These are phyloP conservation scores for Steinernema khuongi DNA, from an alignment of 1,140 invertebrate genomes.

Conservation along the genomic window DNA sequence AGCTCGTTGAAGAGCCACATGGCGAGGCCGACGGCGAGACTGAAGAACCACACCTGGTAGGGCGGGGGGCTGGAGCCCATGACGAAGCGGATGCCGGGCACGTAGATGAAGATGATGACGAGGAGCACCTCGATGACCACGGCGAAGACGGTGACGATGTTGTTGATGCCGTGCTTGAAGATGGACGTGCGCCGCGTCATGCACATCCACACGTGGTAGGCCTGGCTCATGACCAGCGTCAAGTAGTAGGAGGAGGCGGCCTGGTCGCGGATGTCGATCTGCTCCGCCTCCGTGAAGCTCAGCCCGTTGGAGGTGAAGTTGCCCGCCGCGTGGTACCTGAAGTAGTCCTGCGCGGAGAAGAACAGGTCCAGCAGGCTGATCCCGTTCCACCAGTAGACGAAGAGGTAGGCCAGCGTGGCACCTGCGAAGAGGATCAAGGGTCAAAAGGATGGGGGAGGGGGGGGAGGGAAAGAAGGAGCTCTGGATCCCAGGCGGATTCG, in stretches of 20 bases:
- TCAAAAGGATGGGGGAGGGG: too few relatives aligned
- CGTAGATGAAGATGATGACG: slow-evolving; percentile 33
- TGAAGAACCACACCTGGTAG: slow-evolving; percentile 21
- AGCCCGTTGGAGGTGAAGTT: slow-evolving; percentile 26
- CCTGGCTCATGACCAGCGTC: slow-evolving; percentile 31
- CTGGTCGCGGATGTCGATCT: slow-evolving; percentile 32
- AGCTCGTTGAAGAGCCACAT: slow-evolving; percentile 40
- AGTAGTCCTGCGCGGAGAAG: slow-evolving; percentile 30
- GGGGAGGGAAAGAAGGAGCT: too few relatives aligned
- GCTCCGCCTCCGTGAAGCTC: slow-evolving; percentile 23
- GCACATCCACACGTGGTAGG: slow-evolving; percentile 39
- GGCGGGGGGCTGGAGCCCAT: slow-evolving; percentile 35
- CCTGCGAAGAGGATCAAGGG: too few relatives aligned
- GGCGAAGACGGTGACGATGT: slow-evolving; percentile 30
- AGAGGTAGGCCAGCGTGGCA: slow-evolving; percentile 30
- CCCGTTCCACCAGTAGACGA: slow-evolving; percentile 31
- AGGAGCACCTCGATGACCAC: slow-evolving; percentile 37
- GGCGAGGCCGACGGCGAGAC: slow-evolving; percentile 27
- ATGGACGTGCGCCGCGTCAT: slow-evolving; percentile 32
- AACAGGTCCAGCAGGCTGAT: slow-evolving; percentile 25
- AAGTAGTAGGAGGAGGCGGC: slow-evolving; percentile 36
- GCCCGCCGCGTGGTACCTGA: slow-evolving; percentile 25
- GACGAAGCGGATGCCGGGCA: slow-evolving; percentile 34
- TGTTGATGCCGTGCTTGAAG: slow-evolving; percentile 33
- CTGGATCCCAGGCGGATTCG: too few relatives aligned